Evolutionary conservation across 2,888 invertebrate genomes (phyloP), one percentile per base, ranked within the genome.

Genomic region (Vanessa cardui): DNA sequence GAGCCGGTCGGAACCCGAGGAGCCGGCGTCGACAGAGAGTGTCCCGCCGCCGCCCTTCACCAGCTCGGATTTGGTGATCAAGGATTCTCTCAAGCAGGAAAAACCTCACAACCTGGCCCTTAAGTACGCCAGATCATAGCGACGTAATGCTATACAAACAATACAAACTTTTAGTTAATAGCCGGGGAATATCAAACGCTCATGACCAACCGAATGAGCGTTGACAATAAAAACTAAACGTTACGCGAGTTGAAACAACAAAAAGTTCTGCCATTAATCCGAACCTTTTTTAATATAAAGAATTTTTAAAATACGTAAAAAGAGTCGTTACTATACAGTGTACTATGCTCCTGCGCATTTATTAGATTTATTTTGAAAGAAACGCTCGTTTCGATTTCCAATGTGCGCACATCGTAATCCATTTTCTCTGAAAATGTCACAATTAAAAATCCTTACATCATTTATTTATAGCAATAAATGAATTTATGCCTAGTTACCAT

Each of bases 91-190:
- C 68, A 87, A 87, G 70, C 83, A 88, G 62, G 91, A 91, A 79
- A 91, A 91, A 68, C 89, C 90, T 0, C 83, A 81, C n/a, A 77
- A 76, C n/a, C 80, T 82, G 64, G 91, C 91, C 2, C 80, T 90
- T 39, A 90, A 88, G 77, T 91, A 83, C 74, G 91, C 91, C 6
- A 74, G 89, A 33, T 91, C 90, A 70, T 90, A 90, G 81, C 83
- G 64, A 39, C 26, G 49, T 62, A 70, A 68, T 60, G 50, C 39
- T 33, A 5, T n/a, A n/a, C n/a, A n/a, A n/a, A 9, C 16, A 1
- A 52, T 33, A 56, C 39, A 39, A 39, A 39, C 9, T 39, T 39
- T 39, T 39, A 4, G 4, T 12, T 39, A n/a, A 56, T 56, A 56
- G 31, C 52, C 56, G 33, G 56, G 56, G 33, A 56, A 54, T n/a